Evolutionary conservation across 2,888 invertebrate genomes (phyloP), one percentile per base, ranked within the genome.

Genomic region (Gastracanthus pulcherrimus): DNA sequence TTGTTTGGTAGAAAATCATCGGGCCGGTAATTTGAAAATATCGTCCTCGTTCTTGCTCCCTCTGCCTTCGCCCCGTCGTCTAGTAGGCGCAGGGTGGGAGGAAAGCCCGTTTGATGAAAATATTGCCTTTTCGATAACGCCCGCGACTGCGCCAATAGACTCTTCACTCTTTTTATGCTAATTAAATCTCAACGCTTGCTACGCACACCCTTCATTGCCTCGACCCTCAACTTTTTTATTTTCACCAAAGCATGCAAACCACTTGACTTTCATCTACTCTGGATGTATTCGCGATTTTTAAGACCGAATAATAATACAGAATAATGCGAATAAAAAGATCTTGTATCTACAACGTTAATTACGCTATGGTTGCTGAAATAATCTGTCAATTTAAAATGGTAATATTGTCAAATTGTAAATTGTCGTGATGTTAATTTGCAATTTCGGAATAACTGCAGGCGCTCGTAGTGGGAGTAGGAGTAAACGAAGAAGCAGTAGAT

Each of bases 11-110:
- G 85, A 87, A 89, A 90, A 89, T 89, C 89, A 89, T 90, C 86
- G 87, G 86, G 86, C 82, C 87, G 88, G 87, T 90, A 90, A 90
- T 91, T 90, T 89, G 88, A 88, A 91, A 90, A 90, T 89, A 91
- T 90, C 75, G 60, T 58, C 77, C 51, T 62, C 51, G 19, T 23
- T 45, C 45, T 81, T 19, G 16, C 34, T 75, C 48, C 16, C 51
- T 34, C 23, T 36, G 67, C 72, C 38, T 71, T 23, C 55, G 41
- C 48, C 36, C 19, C 69, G 34, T 41, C 41, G 41, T 34, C n/a
- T 58, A 6, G 64, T 36, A 13, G 69, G n/a, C n/a, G n/a, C n/a
- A n/a, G n/a, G 64, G 80, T 58, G 72, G 69, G 75, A 36, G 26
- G 55, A 23, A 55, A 76, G 81, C 77, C 83, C 82, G 84, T 88